Base-by-base conservation (phyloP, 2,888 invertebrate genomes). In the Eilema griseolum region DNA sequence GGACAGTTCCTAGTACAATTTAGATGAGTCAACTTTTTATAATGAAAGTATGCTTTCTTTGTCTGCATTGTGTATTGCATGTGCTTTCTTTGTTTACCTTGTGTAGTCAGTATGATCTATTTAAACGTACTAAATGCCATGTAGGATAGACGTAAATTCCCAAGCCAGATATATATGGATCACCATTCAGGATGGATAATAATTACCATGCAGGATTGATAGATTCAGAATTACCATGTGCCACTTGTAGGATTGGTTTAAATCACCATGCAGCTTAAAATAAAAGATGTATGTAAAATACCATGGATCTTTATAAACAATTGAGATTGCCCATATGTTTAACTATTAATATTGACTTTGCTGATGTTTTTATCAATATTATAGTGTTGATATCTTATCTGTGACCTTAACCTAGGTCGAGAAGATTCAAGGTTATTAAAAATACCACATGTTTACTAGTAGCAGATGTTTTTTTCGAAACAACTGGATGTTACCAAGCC, bases 381-480 rank as follows among this genome's bases (percentile, higher is more conserved):
- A 41, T 41, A 52, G 8, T 52, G 7, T 20, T 46, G 46, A 52
- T 52, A 52, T 60, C 41, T 63, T 77, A 74, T 79, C 77, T 66
- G 66, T 72, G 26, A 66, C 71, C 73, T 77, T 79, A 46, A n/a
- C n/a, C n/a, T 75, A 80, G 80, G 79, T 82, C 80, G 82, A 65
- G 61, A 66, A 62, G n/a, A 52, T 31, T 62, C 67, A 73, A 68
- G 60, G 70, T 26, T 61, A 37, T 52, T 60, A 8, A 2, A 16
- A 59, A 3, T 7, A 26, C 12, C 41, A 46, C 24, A 23, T 41
- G 41, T 41, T 46, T 62, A 37, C 24, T 16, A 14, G 16, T 8
- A 62, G 16, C n/a, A 61, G n/a, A 23, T 33, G 37, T 33, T n/a
- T n/a, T 11, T n/a, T n/a, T 31, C n/a, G n/a, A n/a, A 8, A 16